phyloP scores from a whole-genome alignment of 1,140 invertebrate genomes.

The Zaprionus ghesquierei region DNA sequence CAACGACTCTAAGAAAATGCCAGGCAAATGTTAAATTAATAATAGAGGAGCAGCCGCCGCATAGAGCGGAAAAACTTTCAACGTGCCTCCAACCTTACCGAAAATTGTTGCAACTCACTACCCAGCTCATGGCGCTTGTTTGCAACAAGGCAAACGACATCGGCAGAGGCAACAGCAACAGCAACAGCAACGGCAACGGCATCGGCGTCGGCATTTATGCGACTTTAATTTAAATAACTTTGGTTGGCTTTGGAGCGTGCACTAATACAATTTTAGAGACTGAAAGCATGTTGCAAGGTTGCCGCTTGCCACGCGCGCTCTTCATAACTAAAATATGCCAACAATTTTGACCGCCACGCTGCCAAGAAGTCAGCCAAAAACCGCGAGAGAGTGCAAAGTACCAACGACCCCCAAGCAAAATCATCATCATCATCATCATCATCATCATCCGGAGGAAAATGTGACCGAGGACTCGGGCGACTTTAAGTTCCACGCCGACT shows the following conservation, averaged over 20 bases:
- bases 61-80: slow-evolving; percentile 35
- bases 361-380: slow-evolving; percentile 25
- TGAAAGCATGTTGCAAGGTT: slow-evolving; percentile 32
- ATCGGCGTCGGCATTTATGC: slow-evolving; percentile 43
- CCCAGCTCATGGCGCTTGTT: slow-evolving; percentile 2
- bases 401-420: neutral
- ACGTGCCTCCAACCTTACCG: slow-evolving; percentile 6
- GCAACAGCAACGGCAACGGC: slow-evolving; percentile 10
- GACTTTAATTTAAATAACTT: slow-evolving; percentile 62
- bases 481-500: slow-evolving; percentile 27
- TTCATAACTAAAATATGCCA: slow-evolving; percentile 34
- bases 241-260: slow-evolving; percentile 38
- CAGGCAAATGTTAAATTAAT: slow-evolving; percentile 62
- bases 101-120: slow-evolving; percentile 26
- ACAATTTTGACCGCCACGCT: slow-evolving; percentile 22
- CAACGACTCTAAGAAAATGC: slow-evolving; percentile 52
- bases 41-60: slow-evolving; percentile 37
- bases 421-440: neutral
- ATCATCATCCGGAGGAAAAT: neutral
- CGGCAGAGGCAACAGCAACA: slow-evolving; percentile 4
- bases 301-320: slow-evolving; percentile 23
- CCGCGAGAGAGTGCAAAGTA: slow-evolving; percentile 25
- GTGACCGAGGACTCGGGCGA: neutral
- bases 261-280: slow-evolving; percentile 41
- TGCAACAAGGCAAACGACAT: slow-evolving; percentile 10